phyloP scores from a whole-genome alignment of 2,113 vertebrate species.

The Calidris pugnax region DNA sequence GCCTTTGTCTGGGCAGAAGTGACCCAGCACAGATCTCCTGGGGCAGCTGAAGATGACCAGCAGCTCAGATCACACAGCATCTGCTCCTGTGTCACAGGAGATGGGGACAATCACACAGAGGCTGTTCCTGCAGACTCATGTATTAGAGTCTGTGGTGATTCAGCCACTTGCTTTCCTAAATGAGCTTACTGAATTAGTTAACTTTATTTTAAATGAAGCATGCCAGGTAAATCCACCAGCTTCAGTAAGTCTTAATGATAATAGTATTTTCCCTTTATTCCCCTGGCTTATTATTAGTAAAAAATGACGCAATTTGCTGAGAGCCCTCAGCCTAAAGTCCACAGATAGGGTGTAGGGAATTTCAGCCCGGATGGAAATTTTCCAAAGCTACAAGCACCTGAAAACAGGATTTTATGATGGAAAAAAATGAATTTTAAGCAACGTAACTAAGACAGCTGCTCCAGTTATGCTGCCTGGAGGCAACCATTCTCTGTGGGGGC shows the following conservation, averaged over 20 bases:
- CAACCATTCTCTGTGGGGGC: rapidly evolving
- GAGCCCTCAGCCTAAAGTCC: neutral
- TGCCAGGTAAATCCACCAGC: neutral
- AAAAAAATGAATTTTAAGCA: neutral
- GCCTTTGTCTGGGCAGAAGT: neutral
- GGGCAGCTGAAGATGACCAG: neutral
- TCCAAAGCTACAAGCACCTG: neutral
- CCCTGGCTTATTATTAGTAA: neutral
- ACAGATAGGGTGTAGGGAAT: rapidly evolving
- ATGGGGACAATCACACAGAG: neutral
- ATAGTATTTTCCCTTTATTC: neutral
- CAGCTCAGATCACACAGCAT: neutral
- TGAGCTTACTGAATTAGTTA: neutral
- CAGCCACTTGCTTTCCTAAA: neutral
- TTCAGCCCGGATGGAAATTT: neutral
- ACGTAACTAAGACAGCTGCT: neutral
- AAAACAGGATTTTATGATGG: neutral
- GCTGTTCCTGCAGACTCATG: neutral
- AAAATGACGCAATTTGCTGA: neutral
- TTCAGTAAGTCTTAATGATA: neutral
- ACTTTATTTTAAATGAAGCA: neutral
- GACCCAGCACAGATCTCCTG: neutral
- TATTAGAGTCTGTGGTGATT: neutral
- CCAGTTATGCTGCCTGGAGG: neutral
- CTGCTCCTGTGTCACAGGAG: neutral